Conservation (phyloP, 2,888 invertebrate species). For the Latheticus oryzae region DNA sequence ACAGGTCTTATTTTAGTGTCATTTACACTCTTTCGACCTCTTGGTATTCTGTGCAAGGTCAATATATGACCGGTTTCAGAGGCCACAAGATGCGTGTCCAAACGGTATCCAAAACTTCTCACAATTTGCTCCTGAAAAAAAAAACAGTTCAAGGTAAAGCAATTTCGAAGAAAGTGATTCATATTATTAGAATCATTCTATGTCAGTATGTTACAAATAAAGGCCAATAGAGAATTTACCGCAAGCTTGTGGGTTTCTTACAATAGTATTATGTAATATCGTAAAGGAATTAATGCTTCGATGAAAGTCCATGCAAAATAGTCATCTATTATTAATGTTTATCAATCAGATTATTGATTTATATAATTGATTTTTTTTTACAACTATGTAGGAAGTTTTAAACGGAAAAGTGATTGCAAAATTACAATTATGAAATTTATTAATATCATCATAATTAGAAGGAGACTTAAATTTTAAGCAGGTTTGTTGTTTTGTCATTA, state of each 20-base stretch:
- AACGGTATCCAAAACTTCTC: slow-evolving; percentile 62
- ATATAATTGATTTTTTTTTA: slow-evolving; percentile 2
- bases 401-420: no score
- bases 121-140: slow-evolving; percentile 63
- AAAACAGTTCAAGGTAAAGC: slow-evolving; percentile 29
- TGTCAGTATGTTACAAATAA: slow-evolving; percentile 25
- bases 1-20: slow-evolving; percentile 54
- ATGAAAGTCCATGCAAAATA: not conserved
- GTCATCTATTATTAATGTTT: not conserved
- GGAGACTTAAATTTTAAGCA: slow-evolving; percentile 9
- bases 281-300: slow-evolving; percentile 6
- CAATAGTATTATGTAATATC: slow-evolving; percentile 17
- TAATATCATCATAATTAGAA: no score
- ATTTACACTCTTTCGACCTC: slow-evolving; percentile 62
- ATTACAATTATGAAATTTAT: no score
- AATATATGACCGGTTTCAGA: slow-evolving; percentile 71
- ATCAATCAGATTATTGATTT: slow-evolving; percentile 2
- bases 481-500: no score
- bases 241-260: slow-evolving; percentile 12
- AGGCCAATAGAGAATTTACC: slow-evolving; percentile 17
- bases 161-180: slow-evolving; percentile 21
- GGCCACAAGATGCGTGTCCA: slow-evolving; percentile 63
- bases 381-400: no score
- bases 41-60: slow-evolving; percentile 69
- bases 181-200: no score